Evolutionary conservation across 2,797 vertebrate species (phyloP).

Genomic region (Buceros bicornis): DNA sequence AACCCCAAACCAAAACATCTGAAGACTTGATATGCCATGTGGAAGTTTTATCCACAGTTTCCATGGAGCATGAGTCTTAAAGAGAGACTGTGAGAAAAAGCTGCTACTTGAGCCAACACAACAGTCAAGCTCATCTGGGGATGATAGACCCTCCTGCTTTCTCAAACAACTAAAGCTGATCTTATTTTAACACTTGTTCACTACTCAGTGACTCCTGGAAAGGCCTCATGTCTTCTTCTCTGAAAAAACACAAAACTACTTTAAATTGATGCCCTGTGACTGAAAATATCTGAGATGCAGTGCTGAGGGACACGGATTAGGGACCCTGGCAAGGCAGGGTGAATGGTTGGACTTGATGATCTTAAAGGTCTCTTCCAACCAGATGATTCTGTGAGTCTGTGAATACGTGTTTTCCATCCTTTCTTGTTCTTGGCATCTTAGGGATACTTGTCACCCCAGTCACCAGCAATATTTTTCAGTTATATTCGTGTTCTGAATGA

Average conservation of each 20-base stretch:
- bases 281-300: neutral
- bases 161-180: neutral
- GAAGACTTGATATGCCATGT: rapidly evolving
- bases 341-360: too few species aligned
- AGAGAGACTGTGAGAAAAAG: neutral
- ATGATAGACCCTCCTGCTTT: neutral
- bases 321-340: too few species aligned
- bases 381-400: too few species aligned
- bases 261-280: neutral
- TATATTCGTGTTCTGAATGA: neutral
- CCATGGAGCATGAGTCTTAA: neutral
- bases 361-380: too few species aligned
- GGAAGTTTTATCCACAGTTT: neutral
- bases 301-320: too few species aligned
- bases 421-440: neutral
- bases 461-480: neutral
- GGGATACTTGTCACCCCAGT: neutral
- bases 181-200: neutral
- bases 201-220: neutral
- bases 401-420: neutral
- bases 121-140: neutral
- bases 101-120: neutral
- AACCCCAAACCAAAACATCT: neutral
- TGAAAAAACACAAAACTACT: neutral
- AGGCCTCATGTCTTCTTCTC: neutral